phyloP scores from a whole-genome alignment of 1,140 invertebrate species.

The Panulirus ornatus region DNA sequence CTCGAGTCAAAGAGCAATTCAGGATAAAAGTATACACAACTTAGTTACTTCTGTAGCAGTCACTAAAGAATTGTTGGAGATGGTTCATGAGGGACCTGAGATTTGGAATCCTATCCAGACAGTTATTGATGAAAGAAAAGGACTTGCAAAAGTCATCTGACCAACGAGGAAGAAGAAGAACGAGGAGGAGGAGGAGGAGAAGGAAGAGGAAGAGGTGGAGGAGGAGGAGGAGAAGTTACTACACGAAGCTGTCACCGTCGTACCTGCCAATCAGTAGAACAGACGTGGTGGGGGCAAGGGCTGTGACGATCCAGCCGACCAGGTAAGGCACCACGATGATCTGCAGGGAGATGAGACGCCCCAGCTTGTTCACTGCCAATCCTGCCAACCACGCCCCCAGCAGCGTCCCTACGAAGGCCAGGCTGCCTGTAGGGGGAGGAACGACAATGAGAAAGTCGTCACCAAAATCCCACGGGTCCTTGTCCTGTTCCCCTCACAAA shows the following conservation, averaged over 20 bases:
- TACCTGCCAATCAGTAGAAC: conserved; percentile 45
- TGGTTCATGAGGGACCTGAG: not conserved
- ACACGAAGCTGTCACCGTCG: not conserved
- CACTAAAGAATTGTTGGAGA: too few species aligned
- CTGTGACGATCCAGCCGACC: conserved; percentile 23
- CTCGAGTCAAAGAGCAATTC: too few species aligned
- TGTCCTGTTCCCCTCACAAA: too few species aligned
- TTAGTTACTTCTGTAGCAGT: too few species aligned
- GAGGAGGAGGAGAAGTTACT: not conserved
- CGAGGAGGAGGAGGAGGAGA: not conserved
- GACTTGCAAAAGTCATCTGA: not conserved
- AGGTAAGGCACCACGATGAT: not conserved
- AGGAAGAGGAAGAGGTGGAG: not conserved
- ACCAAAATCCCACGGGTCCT: too few species aligned
- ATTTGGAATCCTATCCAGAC: not conserved
- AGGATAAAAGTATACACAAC: too few species aligned
- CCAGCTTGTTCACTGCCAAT: conserved; percentile 14
- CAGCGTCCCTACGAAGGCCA: conserved; percentile 43
- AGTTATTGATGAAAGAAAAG: not conserved
- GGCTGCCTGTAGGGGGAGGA: conserved; percentile 31
- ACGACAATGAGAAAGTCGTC: too few species aligned
- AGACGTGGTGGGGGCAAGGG: conserved; percentile 17
- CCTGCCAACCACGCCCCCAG: conserved; percentile 24
- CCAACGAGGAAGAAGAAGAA: not conserved
- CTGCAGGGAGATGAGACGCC: conserved; percentile 25